These are phyloP conservation scores for Dinocampus coccinellae DNA, from an alignment of 2,888 invertebrate species.

Conservation along the genomic window DNA sequence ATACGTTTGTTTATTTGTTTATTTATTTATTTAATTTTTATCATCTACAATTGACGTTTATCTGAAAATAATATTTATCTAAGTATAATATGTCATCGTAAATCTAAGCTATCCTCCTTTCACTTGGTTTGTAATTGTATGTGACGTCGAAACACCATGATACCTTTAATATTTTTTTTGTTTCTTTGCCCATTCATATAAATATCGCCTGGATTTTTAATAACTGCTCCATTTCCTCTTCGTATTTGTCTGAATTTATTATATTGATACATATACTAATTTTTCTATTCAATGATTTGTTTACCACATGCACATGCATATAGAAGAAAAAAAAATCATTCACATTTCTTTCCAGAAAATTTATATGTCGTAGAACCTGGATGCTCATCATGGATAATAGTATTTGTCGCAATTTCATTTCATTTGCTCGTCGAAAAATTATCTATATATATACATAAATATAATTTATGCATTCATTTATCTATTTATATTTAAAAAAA, in stretches of 20 bases:
- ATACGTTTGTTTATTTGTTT: not conserved
- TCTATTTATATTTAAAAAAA: not conserved
- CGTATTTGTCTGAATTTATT: conserved; percentile 16
- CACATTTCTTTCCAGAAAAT: conserved; percentile 29
- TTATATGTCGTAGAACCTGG: conserved; percentile 24
- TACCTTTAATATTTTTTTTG: not conserved
- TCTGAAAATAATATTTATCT: not conserved
- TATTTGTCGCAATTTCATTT: conserved; percentile 34
- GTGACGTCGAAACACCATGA: not conserved
- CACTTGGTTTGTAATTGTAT: conserved; percentile 28
- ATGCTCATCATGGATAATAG: conserved; percentile 22
- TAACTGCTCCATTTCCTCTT: not conserved
- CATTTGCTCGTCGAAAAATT: conserved; percentile 17
- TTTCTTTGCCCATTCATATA: too few relatives aligned
- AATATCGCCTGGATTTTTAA: conserved; percentile 9
- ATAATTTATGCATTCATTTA: not conserved
- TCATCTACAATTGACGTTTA: not conserved
- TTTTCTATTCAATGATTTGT: conserved; percentile 23
- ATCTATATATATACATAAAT: too few relatives aligned
- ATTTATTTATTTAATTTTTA: too few relatives aligned
- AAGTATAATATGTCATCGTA: conserved; percentile 47
- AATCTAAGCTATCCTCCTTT: conserved; percentile 59
- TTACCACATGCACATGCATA: conserved; percentile 23
- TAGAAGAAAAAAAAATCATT: conserved; percentile 30
- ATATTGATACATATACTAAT: conserved; percentile 15